Conservation (phyloP, 2,888 invertebrate genomes). For the Prenolepis imparis region DNA sequence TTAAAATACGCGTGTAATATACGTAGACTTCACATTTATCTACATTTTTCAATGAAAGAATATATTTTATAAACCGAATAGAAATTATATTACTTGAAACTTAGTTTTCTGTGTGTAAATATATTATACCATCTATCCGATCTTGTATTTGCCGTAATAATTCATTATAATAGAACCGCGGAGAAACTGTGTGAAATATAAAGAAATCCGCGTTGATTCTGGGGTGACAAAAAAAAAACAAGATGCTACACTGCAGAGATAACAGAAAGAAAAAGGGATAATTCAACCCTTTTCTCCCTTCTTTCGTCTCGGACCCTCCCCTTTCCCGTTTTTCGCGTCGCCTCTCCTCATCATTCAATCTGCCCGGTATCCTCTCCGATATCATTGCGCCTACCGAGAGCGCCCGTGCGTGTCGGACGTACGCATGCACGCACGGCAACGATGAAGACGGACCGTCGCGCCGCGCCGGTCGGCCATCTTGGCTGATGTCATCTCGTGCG, state of each 20-base stretch:
- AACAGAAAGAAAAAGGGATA: background rate
- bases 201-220: background rate
- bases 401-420: conserved; percentile 39
- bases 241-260: background rate
- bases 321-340: conserved; percentile 35
- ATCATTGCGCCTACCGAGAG: conserved; percentile 73
- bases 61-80: background rate
- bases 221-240: background rate
- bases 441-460: conserved; percentile 70
- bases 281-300: background rate
- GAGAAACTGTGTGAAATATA: background rate
- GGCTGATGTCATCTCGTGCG: conserved; percentile 78
- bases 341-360: conserved; percentile 75
- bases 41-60: background rate
- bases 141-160: background rate
- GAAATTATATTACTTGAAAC: background rate
- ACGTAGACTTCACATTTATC: background rate
- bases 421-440: conserved; percentile 56
- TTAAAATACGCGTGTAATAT: background rate
- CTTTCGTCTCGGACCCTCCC: conserved; percentile 14
- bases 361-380: conserved; percentile 69
- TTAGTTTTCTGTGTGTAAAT: background rate
- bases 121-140: background rate
- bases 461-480: conserved; percentile 73
- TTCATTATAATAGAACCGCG: background rate